phyloP scores from a whole-genome alignment of 2,113 vertebrate genomes.

The Nerophis lumbriciformis region DNA sequence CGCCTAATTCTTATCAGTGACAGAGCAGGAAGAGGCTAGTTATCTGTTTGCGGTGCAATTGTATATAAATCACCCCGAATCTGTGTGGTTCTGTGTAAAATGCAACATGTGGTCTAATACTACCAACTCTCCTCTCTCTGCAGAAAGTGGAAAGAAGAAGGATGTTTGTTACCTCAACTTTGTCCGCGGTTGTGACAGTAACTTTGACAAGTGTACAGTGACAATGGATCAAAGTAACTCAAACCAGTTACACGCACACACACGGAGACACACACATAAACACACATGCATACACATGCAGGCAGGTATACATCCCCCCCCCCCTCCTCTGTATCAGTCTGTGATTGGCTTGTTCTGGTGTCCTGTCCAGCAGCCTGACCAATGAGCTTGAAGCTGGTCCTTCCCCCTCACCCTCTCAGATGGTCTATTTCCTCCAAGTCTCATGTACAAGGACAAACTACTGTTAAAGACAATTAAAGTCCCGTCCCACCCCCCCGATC shows the following conservation, averaged over 20 bases:
- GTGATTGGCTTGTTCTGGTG: constrained; percentile 61
- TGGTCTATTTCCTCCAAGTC: constrained; percentile 30
- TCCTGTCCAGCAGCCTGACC: constrained; percentile 54
- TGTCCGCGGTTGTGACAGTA: constrained; percentile 67
- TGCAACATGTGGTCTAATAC: neutral
- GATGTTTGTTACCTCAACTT: constrained; percentile 70
- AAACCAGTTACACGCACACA: constrained; percentile 56
- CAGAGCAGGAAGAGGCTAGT: too few species aligned
- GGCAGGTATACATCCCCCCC: constrained; percentile 41
- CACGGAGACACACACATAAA: constrained; percentile 30
- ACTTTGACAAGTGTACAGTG: constrained; percentile 72
- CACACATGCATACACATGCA: constrained; percentile 37
- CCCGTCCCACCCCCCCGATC: constrained; percentile 12
- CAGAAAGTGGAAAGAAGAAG: constrained; percentile 47
- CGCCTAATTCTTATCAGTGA: too few species aligned
- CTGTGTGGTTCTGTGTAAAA: too few species aligned
- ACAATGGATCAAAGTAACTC: constrained; percentile 65
- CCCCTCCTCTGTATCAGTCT: constrained; percentile 64
- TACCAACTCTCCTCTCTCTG: constrained; percentile 8
- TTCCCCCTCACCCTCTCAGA: constrained; percentile 12
- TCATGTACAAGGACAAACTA: constrained; percentile 47
- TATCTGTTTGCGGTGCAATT: too few species aligned
- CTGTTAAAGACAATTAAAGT: constrained; percentile 41
- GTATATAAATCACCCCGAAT: too few species aligned
- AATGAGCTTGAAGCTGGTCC: constrained; percentile 63